These are phyloP conservation scores for Smittia sp. DNA, from an alignment of 2,888 invertebrate genomes.

Conservation along the genomic window DNA sequence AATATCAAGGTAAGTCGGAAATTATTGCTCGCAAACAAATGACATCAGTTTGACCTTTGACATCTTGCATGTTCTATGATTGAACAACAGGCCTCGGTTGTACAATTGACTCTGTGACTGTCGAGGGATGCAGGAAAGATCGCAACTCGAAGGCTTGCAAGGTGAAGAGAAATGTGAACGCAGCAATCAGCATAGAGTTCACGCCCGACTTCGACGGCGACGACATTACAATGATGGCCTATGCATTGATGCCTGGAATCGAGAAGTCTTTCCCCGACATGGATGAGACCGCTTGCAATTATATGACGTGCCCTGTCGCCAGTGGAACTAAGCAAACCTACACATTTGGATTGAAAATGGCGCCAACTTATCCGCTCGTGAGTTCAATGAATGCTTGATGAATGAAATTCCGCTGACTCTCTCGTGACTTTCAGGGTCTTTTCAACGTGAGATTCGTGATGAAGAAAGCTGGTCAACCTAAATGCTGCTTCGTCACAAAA, in stretches of 20 bases:
- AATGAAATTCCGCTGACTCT: slow-evolving; percentile 9
- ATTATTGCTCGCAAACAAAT: not conserved
- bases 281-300: slow-evolving; percentile 52
- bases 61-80: not conserved
- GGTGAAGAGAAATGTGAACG: slow-evolving; percentile 54
- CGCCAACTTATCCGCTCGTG: slow-evolving; percentile 53
- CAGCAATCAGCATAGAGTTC: slow-evolving; percentile 51
- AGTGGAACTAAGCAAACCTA: slow-evolving; percentile 51
- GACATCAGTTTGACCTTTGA: slow-evolving; percentile 33
- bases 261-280: slow-evolving; percentile 56
- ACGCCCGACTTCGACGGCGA: slow-evolving; percentile 55
- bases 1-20: slow-evolving; percentile 11
- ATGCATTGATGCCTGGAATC: slow-evolving; percentile 51
- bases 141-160: slow-evolving; percentile 53
- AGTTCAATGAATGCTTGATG: slow-evolving; percentile 44
- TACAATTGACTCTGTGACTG: slow-evolving; percentile 56
- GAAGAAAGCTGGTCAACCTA: slow-evolving; percentile 2
- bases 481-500: slow-evolving; percentile 21
- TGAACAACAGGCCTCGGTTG: slow-evolving; percentile 48
- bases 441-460: not conserved
- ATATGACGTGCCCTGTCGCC: slow-evolving; percentile 51
- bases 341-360: slow-evolving; percentile 50
- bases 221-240: slow-evolving; percentile 54
- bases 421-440: not conserved
- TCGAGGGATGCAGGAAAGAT: slow-evolving; percentile 59